Conservation (phyloP, 2,113 vertebrate species). For the Sisor rabdophorus region DNA sequence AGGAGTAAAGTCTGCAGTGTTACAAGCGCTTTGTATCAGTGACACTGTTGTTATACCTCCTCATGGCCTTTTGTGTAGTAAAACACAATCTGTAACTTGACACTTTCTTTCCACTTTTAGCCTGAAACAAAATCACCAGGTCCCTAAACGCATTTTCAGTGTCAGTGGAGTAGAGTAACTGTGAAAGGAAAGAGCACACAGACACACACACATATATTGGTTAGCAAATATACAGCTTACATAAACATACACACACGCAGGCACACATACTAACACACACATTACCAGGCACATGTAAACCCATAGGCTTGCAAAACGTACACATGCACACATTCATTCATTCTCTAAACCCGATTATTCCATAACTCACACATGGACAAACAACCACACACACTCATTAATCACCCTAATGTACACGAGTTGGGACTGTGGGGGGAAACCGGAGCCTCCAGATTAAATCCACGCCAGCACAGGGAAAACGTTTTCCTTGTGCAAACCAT, state of each 20-base stretch:
- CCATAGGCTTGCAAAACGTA: no score
- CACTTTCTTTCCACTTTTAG: slow-evolving; percentile 71
- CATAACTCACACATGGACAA: no score
- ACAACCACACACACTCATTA: no score
- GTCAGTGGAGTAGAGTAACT: slow-evolving; percentile 63
- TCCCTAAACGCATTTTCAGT: slow-evolving; percentile 52
- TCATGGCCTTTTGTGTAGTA: slow-evolving; percentile 55
- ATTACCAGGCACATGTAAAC: no score
- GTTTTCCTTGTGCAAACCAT: no score
- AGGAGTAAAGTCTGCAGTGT: neutral
- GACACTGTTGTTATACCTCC: slow-evolving; percentile 50
- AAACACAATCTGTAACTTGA: slow-evolving; percentile 63
- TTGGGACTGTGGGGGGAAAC: no score
- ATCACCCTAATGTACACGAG: no score
- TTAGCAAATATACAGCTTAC: no score
- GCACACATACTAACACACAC: neutral
- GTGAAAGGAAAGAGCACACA: slow-evolving; percentile 45
- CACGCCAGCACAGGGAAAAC: no score
- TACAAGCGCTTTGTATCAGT: slow-evolving; percentile 8
- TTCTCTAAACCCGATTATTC: no score
- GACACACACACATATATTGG: neutral
- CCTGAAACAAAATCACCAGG: slow-evolving; percentile 65
- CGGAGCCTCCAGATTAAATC: no score
- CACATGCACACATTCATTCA: no score
- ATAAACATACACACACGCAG: neutral